These are phyloP conservation scores for Gonocerus acuteangulatus DNA, from an alignment of 2,888 invertebrate genomes.

Conservation along the genomic window DNA sequence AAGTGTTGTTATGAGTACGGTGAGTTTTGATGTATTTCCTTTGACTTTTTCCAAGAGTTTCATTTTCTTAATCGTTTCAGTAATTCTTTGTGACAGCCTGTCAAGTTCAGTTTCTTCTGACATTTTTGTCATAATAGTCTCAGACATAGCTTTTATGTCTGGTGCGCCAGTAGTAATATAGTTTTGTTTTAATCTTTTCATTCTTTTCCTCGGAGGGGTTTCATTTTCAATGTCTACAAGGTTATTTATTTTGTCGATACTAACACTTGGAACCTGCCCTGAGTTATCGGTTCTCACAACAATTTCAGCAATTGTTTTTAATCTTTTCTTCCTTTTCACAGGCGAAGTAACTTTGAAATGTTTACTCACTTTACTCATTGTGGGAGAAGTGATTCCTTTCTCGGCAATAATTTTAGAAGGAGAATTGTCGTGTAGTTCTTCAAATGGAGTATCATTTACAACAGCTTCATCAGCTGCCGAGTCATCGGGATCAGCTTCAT, in stretches of 20 bases:
- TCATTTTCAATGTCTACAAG: neutral
- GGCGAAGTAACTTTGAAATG: neutral
- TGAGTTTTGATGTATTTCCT: conserved; percentile 2
- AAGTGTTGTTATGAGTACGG: conserved; percentile 8
- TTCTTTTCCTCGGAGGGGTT: neutral
- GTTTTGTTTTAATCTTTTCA: neutral
- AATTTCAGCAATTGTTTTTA: conserved; percentile 21
- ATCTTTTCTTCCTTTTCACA: conserved; percentile 7
- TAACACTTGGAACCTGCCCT: conserved; percentile 7
- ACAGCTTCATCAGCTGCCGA: too few relatives aligned
- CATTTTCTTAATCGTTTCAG: conserved; percentile 1
- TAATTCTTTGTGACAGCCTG: neutral
- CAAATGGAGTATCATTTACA: too few relatives aligned
- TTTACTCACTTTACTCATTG: neutral
- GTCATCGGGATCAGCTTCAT: too few relatives aligned
- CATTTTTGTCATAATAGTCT: neutral
- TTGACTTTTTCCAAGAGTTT: conserved; percentile 15
- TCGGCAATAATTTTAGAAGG: neutral
- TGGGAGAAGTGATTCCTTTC: neutral
- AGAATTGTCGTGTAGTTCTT: neutral
- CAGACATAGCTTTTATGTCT: neutral
- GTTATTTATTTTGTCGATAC: conserved; percentile 11
- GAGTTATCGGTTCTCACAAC: conserved; percentile 16
- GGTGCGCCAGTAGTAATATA: neutral
- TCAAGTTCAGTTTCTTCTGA: neutral